phyloP scores from a whole-genome alignment of 1,140 invertebrate species.

The Bombus affinis region DNA sequence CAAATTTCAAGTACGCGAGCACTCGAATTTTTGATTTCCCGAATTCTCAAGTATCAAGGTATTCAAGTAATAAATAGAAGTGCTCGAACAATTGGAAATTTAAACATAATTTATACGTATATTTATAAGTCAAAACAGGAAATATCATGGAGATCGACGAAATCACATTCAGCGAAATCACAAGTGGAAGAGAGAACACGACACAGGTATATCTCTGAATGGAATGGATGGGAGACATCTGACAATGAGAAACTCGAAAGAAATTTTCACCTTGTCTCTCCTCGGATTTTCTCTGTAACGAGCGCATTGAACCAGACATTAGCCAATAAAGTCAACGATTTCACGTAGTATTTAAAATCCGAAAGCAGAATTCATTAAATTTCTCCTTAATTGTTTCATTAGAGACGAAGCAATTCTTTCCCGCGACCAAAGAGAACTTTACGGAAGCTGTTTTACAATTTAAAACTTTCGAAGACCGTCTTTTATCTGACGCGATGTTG shows the following conservation, averaged over 20 bases:
- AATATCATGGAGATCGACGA: neutral
- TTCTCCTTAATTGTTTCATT: slow-evolving; percentile 10
- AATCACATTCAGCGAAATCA: neutral
- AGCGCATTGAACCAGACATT: slow-evolving; percentile 3
- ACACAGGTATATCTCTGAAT: neutral
- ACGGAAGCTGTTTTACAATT: neutral
- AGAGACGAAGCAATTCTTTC: too few species aligned
- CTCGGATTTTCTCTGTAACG: neutral
- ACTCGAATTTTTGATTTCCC: neutral
- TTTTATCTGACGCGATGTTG: neutral
- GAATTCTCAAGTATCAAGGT: neutral
- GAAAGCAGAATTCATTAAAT: slow-evolving; percentile 29
- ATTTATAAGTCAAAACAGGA: neutral
- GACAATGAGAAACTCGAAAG: too few species aligned
- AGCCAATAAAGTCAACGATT: slow-evolving; percentile 11
- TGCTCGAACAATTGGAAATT: neutral
- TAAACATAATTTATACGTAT: neutral
- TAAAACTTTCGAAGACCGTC: neutral
- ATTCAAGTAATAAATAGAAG: neutral
- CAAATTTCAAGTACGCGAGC: neutral
- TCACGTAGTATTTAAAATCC: neutral
- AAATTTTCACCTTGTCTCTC: slow-evolving; percentile 1
- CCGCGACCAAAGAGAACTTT: neutral
- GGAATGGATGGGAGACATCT: neutral
- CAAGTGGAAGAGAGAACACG: too few species aligned